Evolutionary conservation across 1,140 invertebrate species (phyloP).

Genomic region (Sminthurinus signatus): DNA sequence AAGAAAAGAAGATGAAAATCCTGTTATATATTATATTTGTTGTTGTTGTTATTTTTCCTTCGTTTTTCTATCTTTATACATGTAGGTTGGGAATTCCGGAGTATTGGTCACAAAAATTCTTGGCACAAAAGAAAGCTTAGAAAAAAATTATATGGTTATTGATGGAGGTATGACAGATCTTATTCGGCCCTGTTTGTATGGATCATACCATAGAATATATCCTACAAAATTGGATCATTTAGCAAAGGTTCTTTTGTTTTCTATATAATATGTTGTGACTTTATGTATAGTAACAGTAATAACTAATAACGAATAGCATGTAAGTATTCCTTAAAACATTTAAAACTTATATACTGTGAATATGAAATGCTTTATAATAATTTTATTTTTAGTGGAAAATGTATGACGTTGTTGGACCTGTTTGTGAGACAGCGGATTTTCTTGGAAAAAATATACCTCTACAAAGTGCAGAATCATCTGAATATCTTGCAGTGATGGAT

Average conservation of each 20-base stretch:
- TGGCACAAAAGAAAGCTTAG: slow-evolving; percentile 26
- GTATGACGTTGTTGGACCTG: slow-evolving; percentile 49
- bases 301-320: too few relatives aligned
- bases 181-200: slow-evolving; percentile 48
- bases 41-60: too few relatives aligned
- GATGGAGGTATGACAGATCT: slow-evolving; percentile 45
- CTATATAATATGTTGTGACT: too few relatives aligned
- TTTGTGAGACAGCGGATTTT: slow-evolving; percentile 50
- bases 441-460: slow-evolving; percentile 46
- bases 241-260: too few relatives aligned
- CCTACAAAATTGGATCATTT: slow-evolving; percentile 30
- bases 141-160: slow-evolving; percentile 40
- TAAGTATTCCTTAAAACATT: too few relatives aligned
- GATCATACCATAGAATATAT: slow-evolving; percentile 46
- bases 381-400: slow-evolving; percentile 17
- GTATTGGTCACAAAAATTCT: slow-evolving; percentile 47
- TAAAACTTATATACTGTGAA: not conserved
- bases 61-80: too few relatives aligned
- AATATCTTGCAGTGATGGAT: slow-evolving; percentile 46
- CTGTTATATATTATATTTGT: too few relatives aligned
- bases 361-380: slow-evolving; percentile 1
- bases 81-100: slow-evolving; percentile 47
- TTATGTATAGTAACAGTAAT: too few relatives aligned
- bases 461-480: slow-evolving; percentile 12
- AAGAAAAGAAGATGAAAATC: too few relatives aligned